Evolutionary conservation across 2,113 vertebrate genomes (phyloP), one percentile per base, ranked within the genome.

Genomic region (Antechinus flavipes): DNA sequence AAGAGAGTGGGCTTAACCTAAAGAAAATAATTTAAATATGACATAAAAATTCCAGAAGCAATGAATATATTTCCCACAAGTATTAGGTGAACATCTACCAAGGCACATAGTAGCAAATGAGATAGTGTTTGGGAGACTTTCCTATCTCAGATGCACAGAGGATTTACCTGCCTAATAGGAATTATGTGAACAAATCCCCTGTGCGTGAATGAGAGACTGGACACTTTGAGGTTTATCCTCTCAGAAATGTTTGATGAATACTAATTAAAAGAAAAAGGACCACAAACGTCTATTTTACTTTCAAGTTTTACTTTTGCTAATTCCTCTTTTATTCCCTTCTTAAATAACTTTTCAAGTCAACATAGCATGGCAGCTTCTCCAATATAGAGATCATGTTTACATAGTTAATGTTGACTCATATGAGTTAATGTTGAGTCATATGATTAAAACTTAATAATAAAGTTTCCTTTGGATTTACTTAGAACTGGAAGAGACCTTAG

Each of bases 21-120:
- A 97, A 61, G 10, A n/a, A 93, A 94, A 89, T 19, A 97, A 95
- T 96, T 91, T 89, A 54, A 94, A 93, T 76, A 54, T 25, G 30
- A 14, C 50, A 61, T 93, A 53, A 49, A 91, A 61, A 96, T 93
- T 92, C 97, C 94, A 96, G 76, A 54, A 94, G 94, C 42, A 92
- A 47, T 8, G 25, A 54, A 27, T 54, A 90, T 35, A 54, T 61
- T 92, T 53, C 68, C 55, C 53, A 94, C 94, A 97, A 95, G 23
- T 96, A 97, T 35, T 47, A 96, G 90, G 58, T 91, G 89, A 90
- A n/a, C 56, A 96, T 47, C 95, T 89, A 95, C 68, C 93, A 68
- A 95, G 42, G 89, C 91, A 95, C 95, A 50, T 58, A 91, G 91
- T 94, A 96, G 55, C 61, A 49, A 89, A 94, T 84, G 94, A 90